Percentiles rank a stretch among this genome's conserved stretches.
These are phyloP conservation scores for Poecilia picta DNA, from an alignment of 2,797 vertebrate genomes.

Conservation along the genomic window DNA sequence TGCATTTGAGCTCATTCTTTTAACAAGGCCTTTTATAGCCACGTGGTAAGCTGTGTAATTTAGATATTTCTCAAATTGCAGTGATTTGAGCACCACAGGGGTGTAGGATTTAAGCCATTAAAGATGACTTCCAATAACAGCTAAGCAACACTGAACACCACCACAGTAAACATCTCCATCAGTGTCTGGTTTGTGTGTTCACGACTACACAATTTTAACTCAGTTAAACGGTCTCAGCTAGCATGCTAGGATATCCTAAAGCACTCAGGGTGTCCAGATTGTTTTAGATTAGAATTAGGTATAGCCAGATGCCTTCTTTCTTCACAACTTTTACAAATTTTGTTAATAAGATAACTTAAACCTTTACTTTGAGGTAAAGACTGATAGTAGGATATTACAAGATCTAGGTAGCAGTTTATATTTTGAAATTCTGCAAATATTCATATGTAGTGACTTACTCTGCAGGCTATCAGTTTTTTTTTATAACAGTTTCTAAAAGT, in stretches of 20 bases:
- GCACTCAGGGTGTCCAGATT: not conserved
- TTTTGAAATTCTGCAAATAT: not conserved
- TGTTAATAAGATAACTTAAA: not conserved
- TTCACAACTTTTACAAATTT: not conserved
- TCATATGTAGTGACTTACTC: not conserved
- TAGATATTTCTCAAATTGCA: constrained; percentile 70
- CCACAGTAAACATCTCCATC: constrained; percentile 6
- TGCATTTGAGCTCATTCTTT: constrained; percentile 70
- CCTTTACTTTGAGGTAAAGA: not conserved
- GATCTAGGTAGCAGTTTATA: not conserved
- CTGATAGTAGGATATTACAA: not conserved
- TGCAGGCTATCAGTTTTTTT: not conserved
- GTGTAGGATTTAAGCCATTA: constrained; percentile 54
- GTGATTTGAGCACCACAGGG: constrained; percentile 48
- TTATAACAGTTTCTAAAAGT: not conserved
- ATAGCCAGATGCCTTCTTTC: no score
- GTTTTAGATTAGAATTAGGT: not conserved
- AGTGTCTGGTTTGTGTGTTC: not conserved
- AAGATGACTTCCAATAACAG: constrained; percentile 49
- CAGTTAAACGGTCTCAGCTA: no score
- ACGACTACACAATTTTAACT: not conserved
- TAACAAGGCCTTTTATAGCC: constrained; percentile 69
- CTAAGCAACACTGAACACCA: constrained; percentile 21
- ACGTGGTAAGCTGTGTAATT: constrained; percentile 67
- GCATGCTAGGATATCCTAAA: not conserved